These are phyloP conservation scores for Hippocampus abdominalis DNA, from an alignment of 2,113 vertebrate genomes.

Conservation along the genomic window DNA sequence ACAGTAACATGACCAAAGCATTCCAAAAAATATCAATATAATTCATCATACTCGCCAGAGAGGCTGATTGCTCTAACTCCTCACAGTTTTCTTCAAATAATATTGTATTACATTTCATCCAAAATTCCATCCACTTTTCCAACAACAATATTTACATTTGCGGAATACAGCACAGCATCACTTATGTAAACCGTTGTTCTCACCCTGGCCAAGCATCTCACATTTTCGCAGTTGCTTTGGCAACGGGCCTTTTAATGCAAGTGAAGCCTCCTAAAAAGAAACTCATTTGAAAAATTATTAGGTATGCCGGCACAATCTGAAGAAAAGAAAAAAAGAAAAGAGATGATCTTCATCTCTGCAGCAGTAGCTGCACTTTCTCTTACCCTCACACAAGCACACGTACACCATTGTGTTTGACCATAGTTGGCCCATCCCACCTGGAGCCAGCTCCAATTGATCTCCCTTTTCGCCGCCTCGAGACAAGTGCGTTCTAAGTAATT, in stretches of 20 bases:
- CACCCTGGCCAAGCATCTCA: conserved; percentile 8
- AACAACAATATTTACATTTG: background rate
- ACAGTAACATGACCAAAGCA: too few species aligned
- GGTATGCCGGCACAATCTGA: background rate
- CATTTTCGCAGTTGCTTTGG: conserved; percentile 53
- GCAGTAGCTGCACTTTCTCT: background rate
- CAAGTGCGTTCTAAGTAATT: conserved; percentile 45
- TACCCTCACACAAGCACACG: conserved; percentile 3
- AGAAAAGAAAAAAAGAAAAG: too few species aligned
- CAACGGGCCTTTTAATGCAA: conserved; percentile 29
- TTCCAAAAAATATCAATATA: too few species aligned
- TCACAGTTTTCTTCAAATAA: background rate
- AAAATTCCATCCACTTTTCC: background rate
- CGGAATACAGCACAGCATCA: background rate
- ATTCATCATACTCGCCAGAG: too few species aligned
- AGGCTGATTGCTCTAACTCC: background rate
- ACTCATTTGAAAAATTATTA: background rate
- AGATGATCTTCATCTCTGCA: too few species aligned
- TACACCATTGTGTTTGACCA: conserved; percentile 1
- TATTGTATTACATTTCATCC: background rate
- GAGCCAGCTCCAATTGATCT: conserved; percentile 21
- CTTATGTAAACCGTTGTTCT: conserved; percentile 13
- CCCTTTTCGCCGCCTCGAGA: conserved; percentile 20
- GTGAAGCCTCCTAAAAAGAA: conserved; percentile 48
- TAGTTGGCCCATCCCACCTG: conserved; percentile 5